A percentile compares a stretch with the other conserved stretches of the same genome.
phyloP scores from a whole-genome alignment of 2,888 invertebrate species.

The Bursaphelenchus okinawaensis region DNA sequence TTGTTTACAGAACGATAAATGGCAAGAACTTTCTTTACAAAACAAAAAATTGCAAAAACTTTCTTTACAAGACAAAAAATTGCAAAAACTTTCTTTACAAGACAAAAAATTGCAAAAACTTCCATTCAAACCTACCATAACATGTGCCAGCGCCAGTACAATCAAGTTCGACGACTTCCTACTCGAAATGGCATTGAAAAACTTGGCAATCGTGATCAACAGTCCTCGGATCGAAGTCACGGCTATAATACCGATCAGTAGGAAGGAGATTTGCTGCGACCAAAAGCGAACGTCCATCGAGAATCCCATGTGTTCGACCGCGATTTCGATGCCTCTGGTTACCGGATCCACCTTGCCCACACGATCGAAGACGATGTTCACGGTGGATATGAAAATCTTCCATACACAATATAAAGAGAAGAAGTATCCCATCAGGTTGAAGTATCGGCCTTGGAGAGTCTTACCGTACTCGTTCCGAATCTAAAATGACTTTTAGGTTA shows the following conservation, averaged over 20 bases:
- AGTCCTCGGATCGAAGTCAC: constrained; percentile 93
- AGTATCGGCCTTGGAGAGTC: constrained; percentile 94
- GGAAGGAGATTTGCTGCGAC: constrained; percentile 97
- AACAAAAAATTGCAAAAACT: too few species aligned
- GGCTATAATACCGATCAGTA: constrained; percentile 91
- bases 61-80: too few species aligned
- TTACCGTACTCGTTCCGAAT: constrained; percentile 88
- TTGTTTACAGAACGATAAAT: too few species aligned
- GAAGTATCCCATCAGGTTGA: constrained; percentile 94
- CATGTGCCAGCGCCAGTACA: constrained; percentile 88
- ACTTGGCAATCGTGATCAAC: constrained; percentile 93
- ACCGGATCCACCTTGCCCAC: constrained; percentile 98
- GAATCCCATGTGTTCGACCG: constrained; percentile 90
- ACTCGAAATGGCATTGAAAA: constrained; percentile 97
- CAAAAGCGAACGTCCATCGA: constrained; percentile 93
- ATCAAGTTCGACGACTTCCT: constrained; percentile 97
- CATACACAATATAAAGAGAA: constrained; percentile 95
- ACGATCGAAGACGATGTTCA: constrained; percentile 96
- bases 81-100: too few species aligned
- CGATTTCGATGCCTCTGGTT: constrained; percentile 88
- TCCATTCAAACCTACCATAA: constrained; percentile 69
- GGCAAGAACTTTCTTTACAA: too few species aligned
- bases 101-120: too few species aligned
- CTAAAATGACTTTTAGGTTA: too few species aligned
- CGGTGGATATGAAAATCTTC: constrained; percentile 83